These are phyloP conservation scores for Struthio camelus DNA, from an alignment of 2,113 vertebrate genomes.

Conservation along the genomic window DNA sequence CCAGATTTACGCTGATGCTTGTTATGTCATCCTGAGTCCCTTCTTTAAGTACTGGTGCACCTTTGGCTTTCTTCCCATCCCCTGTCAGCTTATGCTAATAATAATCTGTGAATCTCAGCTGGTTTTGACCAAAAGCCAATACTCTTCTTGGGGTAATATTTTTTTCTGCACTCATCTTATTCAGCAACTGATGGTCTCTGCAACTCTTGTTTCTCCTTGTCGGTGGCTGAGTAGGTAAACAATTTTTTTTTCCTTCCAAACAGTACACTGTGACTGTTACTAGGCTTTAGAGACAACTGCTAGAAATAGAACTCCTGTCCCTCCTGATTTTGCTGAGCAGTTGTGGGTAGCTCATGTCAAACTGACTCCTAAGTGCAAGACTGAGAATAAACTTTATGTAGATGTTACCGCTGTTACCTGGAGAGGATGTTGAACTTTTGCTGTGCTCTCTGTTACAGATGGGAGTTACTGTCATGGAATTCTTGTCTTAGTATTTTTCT, in stretches of 20 bases:
- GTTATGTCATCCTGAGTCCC: constrained; percentile 21
- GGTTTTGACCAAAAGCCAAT: background rate
- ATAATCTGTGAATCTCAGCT: constrained; percentile 46
- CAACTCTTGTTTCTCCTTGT: background rate
- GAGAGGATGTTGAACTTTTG: background rate
- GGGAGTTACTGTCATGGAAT: background rate
- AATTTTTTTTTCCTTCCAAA: background rate
- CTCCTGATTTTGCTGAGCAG: constrained; percentile 13
- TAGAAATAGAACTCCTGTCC: constrained; percentile 2
- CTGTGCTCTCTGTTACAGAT: background rate
- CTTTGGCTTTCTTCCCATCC: constrained; percentile 40
- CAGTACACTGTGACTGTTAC: background rate
- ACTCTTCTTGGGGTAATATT: background rate
- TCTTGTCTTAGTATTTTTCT: background rate
- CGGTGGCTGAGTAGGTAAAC: background rate
- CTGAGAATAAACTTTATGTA: background rate
- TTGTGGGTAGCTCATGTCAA: background rate
- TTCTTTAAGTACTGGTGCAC: background rate
- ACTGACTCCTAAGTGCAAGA: background rate
- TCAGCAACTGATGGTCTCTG: background rate
- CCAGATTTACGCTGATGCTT: background rate
- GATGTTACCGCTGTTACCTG: constrained; percentile 15
- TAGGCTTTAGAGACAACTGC: constrained; percentile 9
- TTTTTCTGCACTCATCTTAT: background rate
- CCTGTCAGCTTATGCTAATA: constrained; percentile 54